Conservation (phyloP, 2,113 vertebrate genomes). For the Vulpes ferrilata region DNA sequence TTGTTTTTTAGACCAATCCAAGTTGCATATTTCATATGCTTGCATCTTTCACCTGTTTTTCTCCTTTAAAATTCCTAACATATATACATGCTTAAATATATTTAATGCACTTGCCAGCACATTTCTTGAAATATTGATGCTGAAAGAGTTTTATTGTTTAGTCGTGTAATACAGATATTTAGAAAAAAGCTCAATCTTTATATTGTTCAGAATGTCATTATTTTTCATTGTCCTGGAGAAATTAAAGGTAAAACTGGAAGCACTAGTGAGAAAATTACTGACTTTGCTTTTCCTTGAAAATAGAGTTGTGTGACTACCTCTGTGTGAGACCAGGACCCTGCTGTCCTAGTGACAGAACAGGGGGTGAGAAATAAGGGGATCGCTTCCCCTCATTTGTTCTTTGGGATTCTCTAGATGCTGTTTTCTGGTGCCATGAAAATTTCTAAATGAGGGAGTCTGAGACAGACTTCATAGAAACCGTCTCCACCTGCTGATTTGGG, state of each 20-base stretch:
- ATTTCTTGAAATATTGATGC: not conserved
- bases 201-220: constrained; percentile 31
- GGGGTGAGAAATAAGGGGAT: not conserved
- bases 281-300: constrained; percentile 8
- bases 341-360: constrained; percentile 37
- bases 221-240: constrained; percentile 54
- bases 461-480: not conserved
- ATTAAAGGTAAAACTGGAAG: constrained; percentile 57
- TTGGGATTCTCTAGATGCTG: constrained; percentile 34
- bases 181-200: not conserved
- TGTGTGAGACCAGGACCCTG: constrained; percentile 16
- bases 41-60: not conserved
- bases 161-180: not conserved
- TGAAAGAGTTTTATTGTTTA: not conserved
- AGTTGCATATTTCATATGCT: not conserved
- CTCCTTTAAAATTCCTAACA: not conserved
- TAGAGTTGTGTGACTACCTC: not conserved
- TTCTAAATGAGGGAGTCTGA: constrained; percentile 57
- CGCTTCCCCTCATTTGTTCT: constrained; percentile 47
- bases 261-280: constrained; percentile 52
- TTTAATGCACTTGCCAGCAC: not conserved
- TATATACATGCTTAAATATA: not conserved
- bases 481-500: constrained; percentile 52
- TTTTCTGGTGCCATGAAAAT: constrained; percentile 19
- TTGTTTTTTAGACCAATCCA: not conserved